These are phyloP conservation scores for Tenebrio molitor DNA, from an alignment of 1,140 invertebrate species.

Conservation along the genomic window DNA sequence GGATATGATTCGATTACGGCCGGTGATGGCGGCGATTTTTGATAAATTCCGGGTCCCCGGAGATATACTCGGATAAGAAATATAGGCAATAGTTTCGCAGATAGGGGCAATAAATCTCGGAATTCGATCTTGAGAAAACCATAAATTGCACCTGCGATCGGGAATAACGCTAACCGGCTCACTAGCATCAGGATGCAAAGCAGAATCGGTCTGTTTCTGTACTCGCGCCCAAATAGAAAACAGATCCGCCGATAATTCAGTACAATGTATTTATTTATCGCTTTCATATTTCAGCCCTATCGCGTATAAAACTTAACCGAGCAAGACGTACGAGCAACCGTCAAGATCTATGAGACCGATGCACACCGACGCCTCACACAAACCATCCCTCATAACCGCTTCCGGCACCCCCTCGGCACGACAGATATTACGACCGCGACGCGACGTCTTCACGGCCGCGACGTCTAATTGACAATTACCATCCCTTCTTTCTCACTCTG, in stretches of 20 bases:
- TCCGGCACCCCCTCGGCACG: slow-evolving; percentile 3
- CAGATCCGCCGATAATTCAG: slow-evolving; percentile 55
- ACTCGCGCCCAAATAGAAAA: slow-evolving; percentile 52
- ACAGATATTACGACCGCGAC: neutral
- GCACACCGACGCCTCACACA: slow-evolving; percentile 26
- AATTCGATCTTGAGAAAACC: slow-evolving; percentile 64
- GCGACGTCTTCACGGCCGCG: neutral
- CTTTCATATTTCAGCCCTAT: slow-evolving; percentile 46
- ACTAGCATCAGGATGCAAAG: slow-evolving; percentile 47
- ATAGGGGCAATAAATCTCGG: slow-evolving; percentile 63
- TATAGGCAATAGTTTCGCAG: slow-evolving; percentile 62
- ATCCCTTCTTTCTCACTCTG: too few species aligned
- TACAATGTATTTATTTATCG: slow-evolving; percentile 58
- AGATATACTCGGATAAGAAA: slow-evolving; percentile 59
- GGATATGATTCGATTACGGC: slow-evolving; percentile 45
- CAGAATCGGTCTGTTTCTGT: slow-evolving; percentile 42
- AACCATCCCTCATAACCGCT: slow-evolving; percentile 19
- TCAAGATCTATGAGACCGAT: slow-evolving; percentile 38
- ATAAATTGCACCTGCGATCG: slow-evolving; percentile 66
- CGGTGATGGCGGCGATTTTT: slow-evolving; percentile 54
- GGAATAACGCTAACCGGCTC: slow-evolving; percentile 55
- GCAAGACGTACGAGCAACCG: slow-evolving; percentile 17
- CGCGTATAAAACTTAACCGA: slow-evolving; percentile 41
- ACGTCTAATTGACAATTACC: slow-evolving; percentile 4
- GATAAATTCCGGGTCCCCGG: slow-evolving; percentile 60